Conservation (phyloP, 2,113 vertebrate genomes). For the Callionymus lyra region DNA sequence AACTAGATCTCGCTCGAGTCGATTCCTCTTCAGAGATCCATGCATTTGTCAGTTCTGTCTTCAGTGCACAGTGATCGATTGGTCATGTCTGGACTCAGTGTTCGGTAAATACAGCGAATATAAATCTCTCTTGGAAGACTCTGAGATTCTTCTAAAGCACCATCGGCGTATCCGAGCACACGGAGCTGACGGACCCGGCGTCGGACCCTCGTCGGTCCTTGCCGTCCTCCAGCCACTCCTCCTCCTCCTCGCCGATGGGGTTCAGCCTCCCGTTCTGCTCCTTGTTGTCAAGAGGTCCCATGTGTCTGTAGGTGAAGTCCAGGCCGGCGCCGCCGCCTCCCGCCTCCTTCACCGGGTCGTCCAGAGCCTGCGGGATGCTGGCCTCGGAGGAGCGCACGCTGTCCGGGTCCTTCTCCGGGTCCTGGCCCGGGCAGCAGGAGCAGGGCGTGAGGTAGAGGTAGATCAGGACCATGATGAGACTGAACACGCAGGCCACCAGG, state of each 20-base stretch:
- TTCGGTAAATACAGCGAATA: too few species aligned
- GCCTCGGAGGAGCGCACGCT: slow-evolving; percentile 86
- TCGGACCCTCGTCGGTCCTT: slow-evolving; percentile 76
- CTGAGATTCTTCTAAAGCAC: slow-evolving; percentile 69
- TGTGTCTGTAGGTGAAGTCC: slow-evolving; percentile 58
- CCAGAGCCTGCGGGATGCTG: slow-evolving; percentile 77
- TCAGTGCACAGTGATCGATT: too few species aligned
- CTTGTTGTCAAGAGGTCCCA: slow-evolving; percentile 63
- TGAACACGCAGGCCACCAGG: slow-evolving; percentile 83
- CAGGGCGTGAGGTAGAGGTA: slow-evolving; percentile 94
- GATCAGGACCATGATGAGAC: slow-evolving; percentile 84
- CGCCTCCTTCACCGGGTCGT: slow-evolving; percentile 36
- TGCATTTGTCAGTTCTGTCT: too few species aligned
- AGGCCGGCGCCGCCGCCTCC: slow-evolving; percentile 26
- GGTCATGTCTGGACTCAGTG: too few species aligned
- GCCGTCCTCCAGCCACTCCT: slow-evolving; percentile 45
- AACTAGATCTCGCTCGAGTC: too few species aligned
- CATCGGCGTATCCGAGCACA: slow-evolving; percentile 90
- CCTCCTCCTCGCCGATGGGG: slow-evolving; percentile 66
- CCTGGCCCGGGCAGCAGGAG: slow-evolving; percentile 68
- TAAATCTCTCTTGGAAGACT: too few species aligned
- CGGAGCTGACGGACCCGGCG: slow-evolving; percentile 83
- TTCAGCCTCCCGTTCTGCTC: slow-evolving; percentile 86
- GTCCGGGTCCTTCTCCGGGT: slow-evolving; percentile 72
- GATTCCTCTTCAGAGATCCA: too few species aligned